phyloP scores from a whole-genome alignment of 2,797 vertebrate genomes.

The Paedocypris micromegethes region DNA sequence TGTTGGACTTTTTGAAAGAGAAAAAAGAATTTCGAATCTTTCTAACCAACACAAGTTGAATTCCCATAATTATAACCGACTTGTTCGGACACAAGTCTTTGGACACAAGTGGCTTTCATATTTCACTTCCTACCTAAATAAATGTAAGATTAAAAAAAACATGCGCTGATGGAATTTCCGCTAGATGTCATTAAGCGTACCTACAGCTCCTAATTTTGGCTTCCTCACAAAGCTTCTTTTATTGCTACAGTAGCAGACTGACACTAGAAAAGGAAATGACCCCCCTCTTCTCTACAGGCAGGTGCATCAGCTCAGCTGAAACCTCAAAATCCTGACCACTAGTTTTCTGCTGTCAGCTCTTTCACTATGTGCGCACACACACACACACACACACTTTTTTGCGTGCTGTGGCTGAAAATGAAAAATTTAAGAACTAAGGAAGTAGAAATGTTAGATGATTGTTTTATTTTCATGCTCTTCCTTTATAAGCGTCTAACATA shows the following conservation, averaged over 20 bases:
- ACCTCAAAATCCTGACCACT: slow-evolving; percentile 48
- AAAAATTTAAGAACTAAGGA: neutral
- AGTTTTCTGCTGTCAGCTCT: slow-evolving; percentile 56
- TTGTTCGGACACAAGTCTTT: too few relatives aligned
- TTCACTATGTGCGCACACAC: slow-evolving; percentile 40
- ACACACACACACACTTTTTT: slow-evolving; percentile 22
- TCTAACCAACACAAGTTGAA: too few relatives aligned
- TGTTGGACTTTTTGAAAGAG: too few relatives aligned
- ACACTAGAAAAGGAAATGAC: slow-evolving; percentile 51
- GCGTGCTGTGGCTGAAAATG: neutral
- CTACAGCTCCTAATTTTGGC: slow-evolving; percentile 26
- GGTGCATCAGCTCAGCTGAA: slow-evolving; percentile 47
- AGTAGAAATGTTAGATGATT: too few relatives aligned
- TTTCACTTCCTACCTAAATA: too few relatives aligned
- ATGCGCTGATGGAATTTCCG: neutral
- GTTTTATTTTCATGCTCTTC: too few relatives aligned
- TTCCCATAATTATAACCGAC: too few relatives aligned
- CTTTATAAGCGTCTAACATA: too few relatives aligned
- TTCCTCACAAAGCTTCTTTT: slow-evolving; percentile 62
- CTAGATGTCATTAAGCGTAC: neutral
- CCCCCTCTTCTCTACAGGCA: slow-evolving; percentile 41
- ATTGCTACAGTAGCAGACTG: slow-evolving; percentile 42
- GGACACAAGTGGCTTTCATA: too few relatives aligned
- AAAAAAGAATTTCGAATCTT: too few relatives aligned
- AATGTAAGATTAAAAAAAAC: neutral